These are phyloP conservation scores for Acyrthosiphon pisum DNA, from an alignment of 1,140 invertebrate species.

Conservation along the genomic window DNA sequence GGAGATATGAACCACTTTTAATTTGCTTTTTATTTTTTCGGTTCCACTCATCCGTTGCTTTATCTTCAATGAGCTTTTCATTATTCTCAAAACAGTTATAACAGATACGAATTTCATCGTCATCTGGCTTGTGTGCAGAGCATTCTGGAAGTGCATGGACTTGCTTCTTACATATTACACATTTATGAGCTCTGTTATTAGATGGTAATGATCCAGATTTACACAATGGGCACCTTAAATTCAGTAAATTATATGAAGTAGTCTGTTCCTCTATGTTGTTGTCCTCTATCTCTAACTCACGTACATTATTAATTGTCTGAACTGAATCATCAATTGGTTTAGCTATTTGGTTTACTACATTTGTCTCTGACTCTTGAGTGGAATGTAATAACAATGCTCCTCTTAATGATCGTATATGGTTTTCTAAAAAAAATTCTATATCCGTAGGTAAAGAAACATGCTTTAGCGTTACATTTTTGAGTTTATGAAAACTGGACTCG, in stretches of 20 bases:
- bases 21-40: background rate
- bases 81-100: background rate
- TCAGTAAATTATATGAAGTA: background rate
- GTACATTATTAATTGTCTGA: no score
- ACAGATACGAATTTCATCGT: conserved; percentile 7
- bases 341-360: background rate
- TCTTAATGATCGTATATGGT: background rate
- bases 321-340: no score
- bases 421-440: conserved; percentile 7
- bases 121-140: background rate
- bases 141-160: background rate
- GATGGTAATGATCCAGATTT: background rate
- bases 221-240: background rate
- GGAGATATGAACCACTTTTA: background rate
- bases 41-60: background rate
- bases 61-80: background rate
- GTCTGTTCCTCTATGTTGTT: background rate
- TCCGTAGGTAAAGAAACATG: background rate
- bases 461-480: no score
- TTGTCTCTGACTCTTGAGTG: background rate
- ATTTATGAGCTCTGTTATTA: background rate
- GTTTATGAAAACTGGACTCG: no score
- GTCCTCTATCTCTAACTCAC: background rate
- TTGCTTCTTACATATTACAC: background rate
- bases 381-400: background rate